A percentile compares a stretch with the other conserved stretches of the same genome.
phyloP scores from a whole-genome alignment of 2,888 invertebrate genomes.

The Limnephilus auricula region DNA sequence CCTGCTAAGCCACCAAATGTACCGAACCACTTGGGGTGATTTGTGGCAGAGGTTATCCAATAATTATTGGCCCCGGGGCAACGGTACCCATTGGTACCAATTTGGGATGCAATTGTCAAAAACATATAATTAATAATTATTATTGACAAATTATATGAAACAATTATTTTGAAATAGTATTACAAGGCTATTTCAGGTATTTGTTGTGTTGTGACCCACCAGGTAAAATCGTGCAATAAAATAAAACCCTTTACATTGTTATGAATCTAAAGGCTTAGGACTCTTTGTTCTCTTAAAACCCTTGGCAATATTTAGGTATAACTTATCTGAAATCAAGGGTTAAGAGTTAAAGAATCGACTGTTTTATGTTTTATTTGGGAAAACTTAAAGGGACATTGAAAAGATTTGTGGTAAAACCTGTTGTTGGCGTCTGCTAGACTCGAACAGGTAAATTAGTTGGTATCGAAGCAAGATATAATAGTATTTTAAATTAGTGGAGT shows the following conservation, averaged over 20 bases:
- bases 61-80: no score
- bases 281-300: slow-evolving; percentile 27
- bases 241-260: slow-evolving; percentile 53
- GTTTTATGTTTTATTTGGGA: neutral
- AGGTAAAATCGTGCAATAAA: slow-evolving; percentile 42
- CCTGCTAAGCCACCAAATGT: no score
- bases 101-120: no score
- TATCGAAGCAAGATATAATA: neutral
- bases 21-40: no score
- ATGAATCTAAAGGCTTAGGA: neutral
- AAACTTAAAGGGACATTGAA: neutral
- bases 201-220: slow-evolving; percentile 22
- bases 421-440: slow-evolving; percentile 9
- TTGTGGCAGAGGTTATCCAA: no score
- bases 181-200: neutral
- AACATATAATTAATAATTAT: neutral
- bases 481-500: slow-evolving; percentile 40
- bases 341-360: neutral
- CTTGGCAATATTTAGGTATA: slow-evolving; percentile 18
- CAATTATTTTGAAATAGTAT: neutral
- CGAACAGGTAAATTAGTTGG: slow-evolving; percentile 18
- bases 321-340: slow-evolving; percentile 33
- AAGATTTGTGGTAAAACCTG: slow-evolving; percentile 9
- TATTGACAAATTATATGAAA: neutral
- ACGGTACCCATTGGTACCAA: no score